Percentiles rank a stretch among this genome's conserved stretches.
Conservation (phyloP, 2,888 invertebrate species). For the Ctena decussata region DNA sequence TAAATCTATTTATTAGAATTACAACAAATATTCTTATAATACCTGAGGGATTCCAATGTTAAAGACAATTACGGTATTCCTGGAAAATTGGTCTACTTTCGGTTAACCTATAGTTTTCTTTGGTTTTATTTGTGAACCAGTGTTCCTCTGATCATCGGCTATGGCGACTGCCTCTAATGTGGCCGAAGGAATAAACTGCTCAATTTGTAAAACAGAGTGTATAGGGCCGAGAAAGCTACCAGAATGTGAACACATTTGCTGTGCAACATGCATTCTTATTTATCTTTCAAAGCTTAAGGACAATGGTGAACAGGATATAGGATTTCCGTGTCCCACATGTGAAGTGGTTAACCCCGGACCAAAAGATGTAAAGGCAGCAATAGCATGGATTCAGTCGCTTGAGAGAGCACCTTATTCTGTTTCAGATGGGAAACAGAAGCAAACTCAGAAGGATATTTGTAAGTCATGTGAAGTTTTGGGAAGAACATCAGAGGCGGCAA, state of each 20-base stretch:
- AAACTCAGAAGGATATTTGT: background rate
- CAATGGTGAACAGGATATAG: background rate
- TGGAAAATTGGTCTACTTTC: too few species aligned
- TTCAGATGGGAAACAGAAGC: background rate
- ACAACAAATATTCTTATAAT: too few species aligned
- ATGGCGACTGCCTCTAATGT: background rate
- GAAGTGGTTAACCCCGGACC: background rate
- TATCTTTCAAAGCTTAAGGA: background rate
- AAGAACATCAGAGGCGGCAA: background rate
- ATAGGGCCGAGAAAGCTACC: background rate
- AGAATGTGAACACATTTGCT: background rate
- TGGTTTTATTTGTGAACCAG: too few species aligned
- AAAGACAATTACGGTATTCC: too few species aligned
- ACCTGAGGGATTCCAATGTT: too few species aligned
- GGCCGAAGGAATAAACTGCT: background rate
- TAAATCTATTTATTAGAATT: too few species aligned
- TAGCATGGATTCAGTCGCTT: background rate
- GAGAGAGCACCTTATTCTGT: background rate
- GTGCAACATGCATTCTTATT: background rate
- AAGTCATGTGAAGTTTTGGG: background rate
- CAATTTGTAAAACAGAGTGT: background rate
- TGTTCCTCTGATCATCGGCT: too few species aligned
- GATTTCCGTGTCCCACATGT: background rate
- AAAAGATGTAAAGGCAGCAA: background rate
- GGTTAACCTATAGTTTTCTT: too few species aligned